Evolutionary conservation across 2,888 invertebrate species (phyloP), one percentile per base, ranked within the genome.

Genomic region (Pocota personata): DNA sequence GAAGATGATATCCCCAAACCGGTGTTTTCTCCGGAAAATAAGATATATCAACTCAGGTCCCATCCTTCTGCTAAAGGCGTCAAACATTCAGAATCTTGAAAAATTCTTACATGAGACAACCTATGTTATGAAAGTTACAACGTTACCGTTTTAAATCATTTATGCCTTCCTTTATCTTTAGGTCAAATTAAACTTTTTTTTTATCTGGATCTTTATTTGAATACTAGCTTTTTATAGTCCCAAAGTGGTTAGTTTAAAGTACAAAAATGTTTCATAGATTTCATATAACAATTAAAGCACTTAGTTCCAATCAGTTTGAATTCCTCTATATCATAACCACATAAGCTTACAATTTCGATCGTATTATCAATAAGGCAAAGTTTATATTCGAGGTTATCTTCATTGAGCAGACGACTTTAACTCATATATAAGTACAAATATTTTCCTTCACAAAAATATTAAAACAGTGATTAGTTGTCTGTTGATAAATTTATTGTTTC

Each of bases 381-480:
- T 24, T 43, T 52, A 3, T 24, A 52, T 40, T 73, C 30, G 60
- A 73, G 72, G 72, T 73, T 73, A 73, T 73, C 60, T 10, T 37
- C 37, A 52, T 19, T 40, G 27, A 30, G 19, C 30, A 19, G 58
- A 52, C 60, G 40, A 62, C 16, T 66, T 46, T 30, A 30, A 30
- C 19, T 62, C 62, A 43, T 16, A 19, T 0, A 1, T 16, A 2
- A 7, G 27, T 27, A 55, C 6, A 32, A 32, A 0, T 10, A 8
- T 8, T 32, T 32, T 32, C 10, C 8, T 32, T 32, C 32, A 8
- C 8, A 37, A 14, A n/a, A 14, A 37, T 27, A 4, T 30, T 12
- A 8, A 35, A 50, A 5, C 12, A 40, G 2, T 43, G 24, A 8
- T 14, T 10, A 40, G 16, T 14, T 27, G 43, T 40, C 30, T 64